Base-by-base conservation (phyloP, 2,113 vertebrate species). In the Corythornis vintsioides region DNA sequence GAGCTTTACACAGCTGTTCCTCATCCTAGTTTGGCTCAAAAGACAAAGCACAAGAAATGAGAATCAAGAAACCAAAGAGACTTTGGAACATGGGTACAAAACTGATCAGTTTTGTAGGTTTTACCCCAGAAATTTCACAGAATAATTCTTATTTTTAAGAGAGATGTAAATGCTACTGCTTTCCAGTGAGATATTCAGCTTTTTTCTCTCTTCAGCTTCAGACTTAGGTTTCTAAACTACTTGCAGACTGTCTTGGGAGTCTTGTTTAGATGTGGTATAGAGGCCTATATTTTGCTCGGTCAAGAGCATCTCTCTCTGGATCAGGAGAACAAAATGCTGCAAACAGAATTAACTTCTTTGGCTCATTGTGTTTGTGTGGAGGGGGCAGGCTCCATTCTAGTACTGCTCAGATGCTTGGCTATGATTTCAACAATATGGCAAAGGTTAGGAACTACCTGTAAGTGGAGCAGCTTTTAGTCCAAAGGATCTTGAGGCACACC, bases 301-400 rank as follows among this genome's bases (percentile, higher is more conserved):
- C 50, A 69, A 70, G 31, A 87, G 4, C 31, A 64, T 33, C 3
- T 57, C 3, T 57, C 40, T 75, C 42, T 3, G 3, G 45, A 75
- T 9, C 8, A 6, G 14, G 40, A 75, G n/a, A 69, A 10, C 17
- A 74, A 83, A 85, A 65, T n/a, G 25, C 38, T 45, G 13, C 47
- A 72, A 64, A 64, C 9, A 9, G 25, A 79, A 42, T 13, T 11
- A 26, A 29, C 18, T 47, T 31, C 66, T 45, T 80, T 75, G n/a
- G 16, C 56, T 65, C 42, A 8, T 4, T 40, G 31, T n/a, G 40
- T 14, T 55, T 0, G 0, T 31, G 35, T 5, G 10, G 52, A 90
- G 88, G 43, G 7, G 25, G 11, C 33, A 80, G 67, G 47, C 17
- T 47, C 17, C 6, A 10, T 35, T 86, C 38, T 79, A 48, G 26